Percentiles rank a stretch among this genome's conserved stretches.
phyloP scores from a whole-genome alignment of 1,140 invertebrate genomes.

The Macrocentrus cingulum region DNA sequence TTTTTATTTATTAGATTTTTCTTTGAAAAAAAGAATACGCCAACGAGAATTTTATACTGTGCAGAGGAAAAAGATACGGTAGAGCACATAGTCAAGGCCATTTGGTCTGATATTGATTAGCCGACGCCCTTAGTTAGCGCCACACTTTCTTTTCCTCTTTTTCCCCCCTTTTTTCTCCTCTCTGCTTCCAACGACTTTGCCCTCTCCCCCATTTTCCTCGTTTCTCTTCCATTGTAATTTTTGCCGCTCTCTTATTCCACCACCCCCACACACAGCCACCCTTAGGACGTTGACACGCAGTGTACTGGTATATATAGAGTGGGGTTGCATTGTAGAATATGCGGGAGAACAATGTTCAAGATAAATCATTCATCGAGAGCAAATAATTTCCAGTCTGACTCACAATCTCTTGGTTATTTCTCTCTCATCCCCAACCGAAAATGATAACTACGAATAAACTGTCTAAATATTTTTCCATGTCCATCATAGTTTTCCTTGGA shows the following conservation, averaged over 20 bases:
- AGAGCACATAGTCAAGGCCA: slow-evolving; percentile 35
- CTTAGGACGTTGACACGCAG: too few relatives aligned
- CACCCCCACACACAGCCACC: too few relatives aligned
- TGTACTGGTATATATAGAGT: too few relatives aligned
- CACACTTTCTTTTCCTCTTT: slow-evolving; percentile 40
- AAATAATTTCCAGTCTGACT: slow-evolving; percentile 45
- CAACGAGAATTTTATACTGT: neutral
- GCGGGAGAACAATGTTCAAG: slow-evolving; percentile 23
- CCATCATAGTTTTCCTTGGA: too few relatives aligned
- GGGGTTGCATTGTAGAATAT: slow-evolving; percentile 9
- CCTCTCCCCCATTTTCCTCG: neutral
- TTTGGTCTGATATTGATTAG: slow-evolving; percentile 59
- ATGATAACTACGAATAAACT: too few relatives aligned
- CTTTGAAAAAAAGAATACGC: neutral
- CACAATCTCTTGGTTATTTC: slow-evolving; percentile 37
- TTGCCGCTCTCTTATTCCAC: neutral
- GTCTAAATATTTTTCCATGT: too few relatives aligned
- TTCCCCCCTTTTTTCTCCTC: slow-evolving; percentile 26
- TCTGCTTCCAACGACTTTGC: slow-evolving; percentile 25
- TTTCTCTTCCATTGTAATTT: slow-evolving; percentile 30
- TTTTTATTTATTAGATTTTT: neutral
- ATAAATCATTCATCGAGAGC: slow-evolving; percentile 49
- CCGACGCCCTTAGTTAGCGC: slow-evolving; percentile 59
- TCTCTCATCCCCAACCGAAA: slow-evolving; percentile 33
- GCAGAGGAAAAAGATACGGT: slow-evolving; percentile 11